Evolutionary conservation across 2,888 invertebrate species (phyloP).

Genomic region (Cenopis cana): DNA sequence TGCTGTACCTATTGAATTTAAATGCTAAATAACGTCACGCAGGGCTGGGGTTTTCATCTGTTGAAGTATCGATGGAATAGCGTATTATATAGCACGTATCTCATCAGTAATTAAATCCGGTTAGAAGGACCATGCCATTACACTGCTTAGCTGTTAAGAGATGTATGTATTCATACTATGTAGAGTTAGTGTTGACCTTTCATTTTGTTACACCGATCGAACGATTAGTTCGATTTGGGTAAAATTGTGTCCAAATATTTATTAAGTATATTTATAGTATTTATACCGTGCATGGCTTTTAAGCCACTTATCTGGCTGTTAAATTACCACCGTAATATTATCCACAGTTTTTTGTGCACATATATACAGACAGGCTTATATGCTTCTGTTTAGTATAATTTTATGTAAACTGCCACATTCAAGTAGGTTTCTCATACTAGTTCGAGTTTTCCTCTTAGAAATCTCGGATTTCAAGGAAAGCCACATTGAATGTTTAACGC

Average conservation of each 20-base stretch:
- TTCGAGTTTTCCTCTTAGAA: conserved; percentile 28
- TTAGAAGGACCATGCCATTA: too few relatives aligned
- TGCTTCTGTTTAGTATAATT: neutral
- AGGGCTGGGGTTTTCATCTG: neutral
- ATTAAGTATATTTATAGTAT: too few relatives aligned
- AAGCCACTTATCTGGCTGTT: neutral
- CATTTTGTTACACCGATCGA: neutral
- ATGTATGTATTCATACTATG: too few relatives aligned
- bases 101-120: neutral
- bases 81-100: neutral
- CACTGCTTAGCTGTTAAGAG: too few relatives aligned
- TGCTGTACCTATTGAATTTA: neutral
- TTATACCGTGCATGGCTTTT: neutral
- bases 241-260: neutral
- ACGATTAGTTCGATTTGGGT: neutral
- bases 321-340: neutral
- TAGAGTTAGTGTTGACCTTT: too few relatives aligned
- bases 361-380: neutral
- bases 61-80: neutral
- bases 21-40: neutral
- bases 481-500: conserved; percentile 7
- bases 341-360: neutral
- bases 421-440: neutral
- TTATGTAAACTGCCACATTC: conserved; percentile 6
- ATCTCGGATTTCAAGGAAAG: conserved; percentile 33